These are phyloP conservation scores for Aramus guarauna DNA, from an alignment of 2,113 vertebrate genomes.

Conservation along the genomic window DNA sequence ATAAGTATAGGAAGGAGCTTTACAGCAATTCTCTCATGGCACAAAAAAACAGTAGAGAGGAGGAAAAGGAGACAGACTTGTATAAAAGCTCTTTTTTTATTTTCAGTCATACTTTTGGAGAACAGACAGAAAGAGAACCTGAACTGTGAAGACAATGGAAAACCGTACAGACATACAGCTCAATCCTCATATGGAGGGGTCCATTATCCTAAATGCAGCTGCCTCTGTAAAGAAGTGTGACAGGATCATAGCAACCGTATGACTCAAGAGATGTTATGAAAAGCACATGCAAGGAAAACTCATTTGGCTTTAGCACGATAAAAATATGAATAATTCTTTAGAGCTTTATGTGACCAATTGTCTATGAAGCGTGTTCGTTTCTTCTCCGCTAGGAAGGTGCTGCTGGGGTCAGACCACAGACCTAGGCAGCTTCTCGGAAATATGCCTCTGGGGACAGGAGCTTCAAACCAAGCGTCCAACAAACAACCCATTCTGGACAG, in stretches of 20 bases:
- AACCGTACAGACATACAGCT: neutral
- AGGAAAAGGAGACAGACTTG: neutral
- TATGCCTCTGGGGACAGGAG: neutral
- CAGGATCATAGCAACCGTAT: neutral
- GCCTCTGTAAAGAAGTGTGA: neutral
- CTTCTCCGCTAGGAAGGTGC: neutral
- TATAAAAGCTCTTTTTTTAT: neutral
- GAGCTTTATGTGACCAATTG: neutral
- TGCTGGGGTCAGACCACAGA: slow-evolving; percentile 12
- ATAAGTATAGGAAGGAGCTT: neutral
- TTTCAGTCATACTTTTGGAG: neutral
- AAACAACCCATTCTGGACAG: slow-evolving; percentile 21
- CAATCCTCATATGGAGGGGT: accelerated
- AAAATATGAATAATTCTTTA: neutral
- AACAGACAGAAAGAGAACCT: neutral
- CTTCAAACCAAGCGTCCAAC: neutral
- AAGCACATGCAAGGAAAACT: neutral
- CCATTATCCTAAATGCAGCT: neutral
- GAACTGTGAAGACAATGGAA: neutral
- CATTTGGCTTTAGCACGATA: neutral
- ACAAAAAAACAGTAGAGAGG: neutral
- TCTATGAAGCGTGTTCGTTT: neutral
- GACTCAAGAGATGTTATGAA: neutral
- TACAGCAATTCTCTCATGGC: neutral
- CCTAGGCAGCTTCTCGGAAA: slow-evolving; percentile 38